Evolutionary conservation across 2,797 vertebrate species (phyloP).

Genomic region (Alouatta caraya): DNA sequence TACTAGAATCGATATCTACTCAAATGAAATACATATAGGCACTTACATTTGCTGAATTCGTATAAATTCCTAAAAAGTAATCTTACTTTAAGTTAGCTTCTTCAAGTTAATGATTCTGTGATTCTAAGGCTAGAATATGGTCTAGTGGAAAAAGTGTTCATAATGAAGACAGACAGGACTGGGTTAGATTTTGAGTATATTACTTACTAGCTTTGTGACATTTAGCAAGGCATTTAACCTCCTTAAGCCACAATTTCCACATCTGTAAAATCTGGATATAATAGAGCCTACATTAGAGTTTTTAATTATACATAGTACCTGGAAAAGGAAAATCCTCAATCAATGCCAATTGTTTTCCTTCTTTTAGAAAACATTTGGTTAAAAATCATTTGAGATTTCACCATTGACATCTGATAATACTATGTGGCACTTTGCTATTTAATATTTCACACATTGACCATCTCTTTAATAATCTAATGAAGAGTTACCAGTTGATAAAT

Average conservation of each 20-base stretch:
- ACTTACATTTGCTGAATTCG: neutral
- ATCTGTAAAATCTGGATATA: neutral
- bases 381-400: neutral
- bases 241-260: neutral
- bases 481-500: neutral
- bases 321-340: neutral
- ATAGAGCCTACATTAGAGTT: neutral
- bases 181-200: neutral
- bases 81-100: neutral
- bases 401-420: neutral
- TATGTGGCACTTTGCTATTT: neutral
- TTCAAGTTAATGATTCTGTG: neutral
- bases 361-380: neutral
- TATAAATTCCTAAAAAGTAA: neutral
- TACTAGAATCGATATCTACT: neutral
- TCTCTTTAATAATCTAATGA: neutral
- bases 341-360: neutral
- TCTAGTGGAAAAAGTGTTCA: neutral
- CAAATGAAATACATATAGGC: neutral
- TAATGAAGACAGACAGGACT: neutral
- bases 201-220: neutral
- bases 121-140: neutral
- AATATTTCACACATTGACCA: neutral
- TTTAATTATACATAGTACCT: neutral
- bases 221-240: neutral